A percentile compares a stretch with the other conserved stretches of the same genome.
These are phyloP conservation scores for Paragorgia papillata DNA, from an alignment of 92 coral and sea anemone species.

Conservation along the genomic window DNA sequence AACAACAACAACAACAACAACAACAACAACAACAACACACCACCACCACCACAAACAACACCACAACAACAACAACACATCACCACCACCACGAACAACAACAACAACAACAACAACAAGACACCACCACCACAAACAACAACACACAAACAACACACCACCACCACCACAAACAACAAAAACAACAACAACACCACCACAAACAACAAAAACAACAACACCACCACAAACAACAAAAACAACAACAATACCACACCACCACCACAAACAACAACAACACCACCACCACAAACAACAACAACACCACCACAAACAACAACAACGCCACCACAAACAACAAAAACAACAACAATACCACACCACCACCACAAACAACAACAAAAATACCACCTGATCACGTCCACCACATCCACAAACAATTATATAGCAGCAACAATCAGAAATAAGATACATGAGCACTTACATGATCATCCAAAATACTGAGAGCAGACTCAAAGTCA, in stretches of 20 bases:
- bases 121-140: no score
- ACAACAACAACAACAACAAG: no score
- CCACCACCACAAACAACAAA: no score
- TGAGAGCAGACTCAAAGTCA: constrained; percentile 25
- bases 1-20: no score
- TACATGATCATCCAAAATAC: constrained; percentile 34
- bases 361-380: neutral
- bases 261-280: neutral
- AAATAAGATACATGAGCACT: neutral
- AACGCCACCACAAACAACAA: neutral
- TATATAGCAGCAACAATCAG: neutral
- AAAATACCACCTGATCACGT: neutral
- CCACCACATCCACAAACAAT: constrained; percentile 4
- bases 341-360: neutral
- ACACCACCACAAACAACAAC: neutral
- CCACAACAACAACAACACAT: no score
- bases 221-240: neutral
- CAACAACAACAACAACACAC: no score
- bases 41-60: no score
- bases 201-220: neutral
- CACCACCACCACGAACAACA: no score
- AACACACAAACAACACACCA: no score
- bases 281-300: neutral
- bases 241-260: neutral
- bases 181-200: neutral